Evolutionary conservation across 2,888 invertebrate species (phyloP), one percentile per base, ranked within the genome.

Genomic region (Chloroclystis v-ata): DNA sequence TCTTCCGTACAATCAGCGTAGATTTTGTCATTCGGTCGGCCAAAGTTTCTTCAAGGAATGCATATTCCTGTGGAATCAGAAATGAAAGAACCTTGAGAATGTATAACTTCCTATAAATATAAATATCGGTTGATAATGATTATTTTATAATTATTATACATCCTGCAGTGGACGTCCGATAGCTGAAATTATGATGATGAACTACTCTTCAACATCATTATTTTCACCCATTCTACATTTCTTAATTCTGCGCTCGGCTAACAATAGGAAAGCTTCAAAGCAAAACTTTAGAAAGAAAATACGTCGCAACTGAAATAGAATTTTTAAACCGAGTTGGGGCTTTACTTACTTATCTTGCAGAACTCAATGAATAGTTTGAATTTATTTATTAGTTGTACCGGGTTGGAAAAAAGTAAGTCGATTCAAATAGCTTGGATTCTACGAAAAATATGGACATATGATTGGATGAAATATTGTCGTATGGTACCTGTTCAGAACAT

Each of bases 1-100:
- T 95, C 66, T 94, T 94, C 37, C 94, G 89, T 54, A 98, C 94
- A 52, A 97, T 92, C 43, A 98, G 86, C 9, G 95, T 94, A 40
- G 96, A 97, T 71, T 95, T 94, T 1, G 78, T 85, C 58, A 96
- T 91, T 9, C 95, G 93, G 67, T 95, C 95, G 0, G 92, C 89
- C 44, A 93, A 74, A 1, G 91, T 90, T 67, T 95, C 94, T 74
- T 95, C 94, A 57, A 93, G 79, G 61, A 94, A 92, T 8, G 92
- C 91, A 67, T 93, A 94, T 60, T 93, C 92, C 86, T 92, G 83
- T 12, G 68, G 77, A 56, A 56, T 48, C 61, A 49, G 10, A 12
- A 14, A 13, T 9, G 35, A 49, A 56, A 32, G 14, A 47, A 47
- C 38, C 32, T 24, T 40, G 39, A 28, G 4, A 16, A 14, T 30